These are phyloP conservation scores for Anser brachyrhynchus DNA, from an alignment of 2,113 vertebrate genomes.

Conservation along the genomic window DNA sequence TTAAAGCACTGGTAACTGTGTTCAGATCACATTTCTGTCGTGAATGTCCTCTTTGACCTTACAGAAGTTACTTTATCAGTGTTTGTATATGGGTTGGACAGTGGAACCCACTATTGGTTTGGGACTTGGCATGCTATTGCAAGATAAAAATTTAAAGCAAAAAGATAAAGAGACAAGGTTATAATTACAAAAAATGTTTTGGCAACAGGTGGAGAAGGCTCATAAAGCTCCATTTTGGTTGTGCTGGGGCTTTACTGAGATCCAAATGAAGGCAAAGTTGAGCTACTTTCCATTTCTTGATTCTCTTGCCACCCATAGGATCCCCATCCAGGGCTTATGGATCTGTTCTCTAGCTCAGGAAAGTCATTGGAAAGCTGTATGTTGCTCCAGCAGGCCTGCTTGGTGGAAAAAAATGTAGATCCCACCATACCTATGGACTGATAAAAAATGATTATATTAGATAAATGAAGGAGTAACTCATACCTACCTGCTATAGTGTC, in stretches of 20 bases:
- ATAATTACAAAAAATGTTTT: not conserved
- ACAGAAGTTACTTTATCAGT: constrained; percentile 2
- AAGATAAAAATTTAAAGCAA: not conserved
- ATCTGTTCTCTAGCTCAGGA: not conserved
- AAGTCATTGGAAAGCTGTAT: not conserved
- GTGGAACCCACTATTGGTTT: not conserved
- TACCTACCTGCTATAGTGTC: not conserved
- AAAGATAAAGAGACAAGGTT: constrained; percentile 4
- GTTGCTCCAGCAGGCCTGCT: not conserved
- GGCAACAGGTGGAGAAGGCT: not conserved
- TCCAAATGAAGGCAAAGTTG: not conserved
- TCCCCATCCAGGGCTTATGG: not conserved
- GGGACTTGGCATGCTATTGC: not conserved
- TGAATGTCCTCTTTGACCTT: constrained; percentile 35
- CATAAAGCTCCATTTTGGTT: not conserved
- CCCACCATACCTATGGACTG: not conserved
- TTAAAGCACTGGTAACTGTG: not conserved
- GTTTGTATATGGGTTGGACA: not conserved
- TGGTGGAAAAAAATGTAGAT: not conserved
- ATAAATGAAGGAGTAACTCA: not conserved
- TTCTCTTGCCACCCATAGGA: not conserved
- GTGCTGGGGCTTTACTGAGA: not conserved
- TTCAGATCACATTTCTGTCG: not conserved
- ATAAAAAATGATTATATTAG: not conserved
- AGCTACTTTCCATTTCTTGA: not conserved